Percentiles rank a stretch among this genome's conserved stretches.
phyloP scores from a whole-genome alignment of 2,888 invertebrate species.

The Callyntrura guangdongensis region DNA sequence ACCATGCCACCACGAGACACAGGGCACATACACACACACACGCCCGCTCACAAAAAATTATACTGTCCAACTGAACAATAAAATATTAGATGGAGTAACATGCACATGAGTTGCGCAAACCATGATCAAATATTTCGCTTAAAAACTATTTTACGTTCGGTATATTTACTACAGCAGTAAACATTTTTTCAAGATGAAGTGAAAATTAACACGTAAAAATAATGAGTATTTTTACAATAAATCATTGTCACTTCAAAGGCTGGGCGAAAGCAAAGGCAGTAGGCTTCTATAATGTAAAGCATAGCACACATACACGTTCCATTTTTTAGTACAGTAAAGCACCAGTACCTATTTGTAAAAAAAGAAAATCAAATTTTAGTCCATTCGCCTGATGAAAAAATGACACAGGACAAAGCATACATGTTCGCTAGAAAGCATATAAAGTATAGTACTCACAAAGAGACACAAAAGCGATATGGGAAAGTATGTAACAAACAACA shows the following conservation, averaged over 20 bases:
- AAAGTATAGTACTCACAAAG: neutral
- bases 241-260: slow-evolving; percentile 79
- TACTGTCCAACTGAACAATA: slow-evolving; percentile 63
- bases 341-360: slow-evolving; percentile 5
- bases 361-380: slow-evolving; percentile 65
- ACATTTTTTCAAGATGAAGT: slow-evolving; percentile 64
- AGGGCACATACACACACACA: slow-evolving; percentile 1
- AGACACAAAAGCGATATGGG: neutral
- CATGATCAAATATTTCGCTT: neutral
- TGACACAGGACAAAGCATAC: slow-evolving; percentile 29
- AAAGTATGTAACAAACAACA: slow-evolving; percentile 30
- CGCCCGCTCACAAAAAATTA: slow-evolving; percentile 35
- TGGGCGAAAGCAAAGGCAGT: neutral
- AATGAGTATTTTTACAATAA: slow-evolving; percentile 75
- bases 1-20: slow-evolving; percentile 19
- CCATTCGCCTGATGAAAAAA: slow-evolving; percentile 32
- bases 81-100: slow-evolving; percentile 49
- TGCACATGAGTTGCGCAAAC: neutral
- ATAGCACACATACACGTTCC: neutral
- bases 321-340: slow-evolving; percentile 9
- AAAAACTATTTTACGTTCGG: neutral
- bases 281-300: neutral
- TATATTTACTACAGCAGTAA: neutral
- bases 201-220: slow-evolving; percentile 75
- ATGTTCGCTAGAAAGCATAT: neutral